Conservation (phyloP, 2,888 invertebrate species). For the Rhodophaea formosa region DNA sequence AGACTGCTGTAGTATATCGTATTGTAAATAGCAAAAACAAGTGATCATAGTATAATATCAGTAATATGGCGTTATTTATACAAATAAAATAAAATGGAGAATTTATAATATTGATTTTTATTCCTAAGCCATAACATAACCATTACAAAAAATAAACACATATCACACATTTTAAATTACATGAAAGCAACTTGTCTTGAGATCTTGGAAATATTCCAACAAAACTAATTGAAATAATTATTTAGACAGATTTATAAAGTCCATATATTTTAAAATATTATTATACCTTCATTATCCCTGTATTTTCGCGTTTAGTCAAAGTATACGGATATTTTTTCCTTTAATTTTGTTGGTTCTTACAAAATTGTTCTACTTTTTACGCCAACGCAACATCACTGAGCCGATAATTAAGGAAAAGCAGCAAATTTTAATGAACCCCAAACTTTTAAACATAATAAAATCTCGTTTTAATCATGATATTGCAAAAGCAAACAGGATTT, state of each 20-base stretch:
- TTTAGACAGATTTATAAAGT: no score
- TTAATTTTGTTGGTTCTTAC: neutral
- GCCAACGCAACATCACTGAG: neutral
- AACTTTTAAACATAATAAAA: constrained; percentile 33
- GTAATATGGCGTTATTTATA: constrained; percentile 80
- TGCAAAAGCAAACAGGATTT: constrained; percentile 45
- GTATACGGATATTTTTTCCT: neutral
- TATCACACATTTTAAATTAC: no score
- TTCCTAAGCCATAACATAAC: constrained; percentile 28
- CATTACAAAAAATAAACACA: neutral
- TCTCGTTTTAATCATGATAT: constrained; percentile 41
- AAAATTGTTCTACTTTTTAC: neutral
- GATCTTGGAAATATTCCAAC: neutral
- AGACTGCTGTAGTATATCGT: constrained; percentile 82
- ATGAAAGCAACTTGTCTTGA: no score
- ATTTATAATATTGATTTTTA: constrained; percentile 67
- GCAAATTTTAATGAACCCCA: constrained; percentile 10
- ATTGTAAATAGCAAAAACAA: constrained; percentile 79
- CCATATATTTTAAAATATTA: no score
- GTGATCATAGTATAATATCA: constrained; percentile 79
- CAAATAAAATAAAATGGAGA: constrained; percentile 73
- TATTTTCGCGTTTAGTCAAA: neutral
- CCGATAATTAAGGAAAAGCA: neutral
- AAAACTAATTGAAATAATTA: constrained; percentile 2
- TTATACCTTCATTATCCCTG: neutral